These are phyloP conservation scores for Squalus acanthias DNA, from an alignment of 2,797 vertebrate genomes.

Conservation along the genomic window DNA sequence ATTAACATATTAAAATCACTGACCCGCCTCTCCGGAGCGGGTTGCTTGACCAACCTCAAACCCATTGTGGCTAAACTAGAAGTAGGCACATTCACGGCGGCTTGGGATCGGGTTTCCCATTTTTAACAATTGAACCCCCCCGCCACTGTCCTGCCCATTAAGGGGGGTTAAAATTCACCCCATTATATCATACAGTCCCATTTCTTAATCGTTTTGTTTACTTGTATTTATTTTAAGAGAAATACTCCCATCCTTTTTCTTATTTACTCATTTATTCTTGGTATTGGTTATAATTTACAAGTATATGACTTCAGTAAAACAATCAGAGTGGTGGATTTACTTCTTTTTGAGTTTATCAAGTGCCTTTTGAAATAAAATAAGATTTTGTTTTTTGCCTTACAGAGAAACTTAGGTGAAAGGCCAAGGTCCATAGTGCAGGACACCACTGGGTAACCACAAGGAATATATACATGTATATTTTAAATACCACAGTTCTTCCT, in stretches of 20 bases:
- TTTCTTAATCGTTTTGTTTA: not conserved
- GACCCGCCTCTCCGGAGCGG: too few species aligned
- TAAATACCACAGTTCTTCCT: not conserved
- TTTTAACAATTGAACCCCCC: not conserved
- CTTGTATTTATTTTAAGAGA: not conserved
- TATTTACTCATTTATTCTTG: not conserved
- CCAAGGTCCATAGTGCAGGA: not conserved
- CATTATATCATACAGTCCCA: not conserved
- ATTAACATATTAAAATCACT: not conserved
- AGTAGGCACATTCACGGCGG: not conserved
- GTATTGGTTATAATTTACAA: not conserved
- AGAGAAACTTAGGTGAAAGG: not conserved
- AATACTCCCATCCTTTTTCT: not conserved
- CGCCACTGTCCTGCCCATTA: not conserved
- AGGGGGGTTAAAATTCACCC: not conserved
- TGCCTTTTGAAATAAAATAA: not conserved
- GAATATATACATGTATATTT: not conserved
- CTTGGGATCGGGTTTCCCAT: not conserved
- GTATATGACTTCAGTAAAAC: not conserved
- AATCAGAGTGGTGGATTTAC: not conserved
- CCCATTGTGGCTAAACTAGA: not conserved
- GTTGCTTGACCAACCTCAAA: too few species aligned
- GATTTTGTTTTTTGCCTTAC: not conserved
- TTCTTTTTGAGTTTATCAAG: not conserved
- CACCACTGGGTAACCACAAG: not conserved